phyloP scores from a whole-genome alignment of 1,140 invertebrate species.

The Nebria ingens region DNA sequence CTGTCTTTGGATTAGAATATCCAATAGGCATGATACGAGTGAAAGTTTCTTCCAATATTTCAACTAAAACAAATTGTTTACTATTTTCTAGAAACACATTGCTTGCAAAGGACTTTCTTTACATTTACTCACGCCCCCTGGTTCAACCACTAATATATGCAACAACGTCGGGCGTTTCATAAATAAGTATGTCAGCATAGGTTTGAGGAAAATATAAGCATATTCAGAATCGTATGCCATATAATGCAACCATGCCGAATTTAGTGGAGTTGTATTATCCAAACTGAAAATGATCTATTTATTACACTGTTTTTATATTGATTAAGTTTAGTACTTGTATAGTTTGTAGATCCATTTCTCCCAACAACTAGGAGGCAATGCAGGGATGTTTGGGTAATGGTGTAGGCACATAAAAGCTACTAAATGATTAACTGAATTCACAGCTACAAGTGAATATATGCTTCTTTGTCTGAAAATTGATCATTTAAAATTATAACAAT shows the following conservation, averaged over 20 bases:
- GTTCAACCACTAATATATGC: slow-evolving; percentile 40
- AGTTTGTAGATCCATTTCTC: slow-evolving; percentile 38
- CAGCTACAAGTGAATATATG: slow-evolving; percentile 34
- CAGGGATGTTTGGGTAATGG: slow-evolving; percentile 41
- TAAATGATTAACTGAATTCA: slow-evolving; percentile 33
- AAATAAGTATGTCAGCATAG: slow-evolving; percentile 41
- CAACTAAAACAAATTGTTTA: slow-evolving; percentile 15
- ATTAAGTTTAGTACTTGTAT: slow-evolving; percentile 37
- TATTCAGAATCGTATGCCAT: slow-evolving; percentile 40
- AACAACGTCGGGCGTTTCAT: slow-evolving; percentile 37
- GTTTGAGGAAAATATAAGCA: slow-evolving; percentile 36
- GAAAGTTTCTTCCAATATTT: slow-evolving; percentile 22
- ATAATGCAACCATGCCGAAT: slow-evolving; percentile 45
- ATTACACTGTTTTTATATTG: slow-evolving; percentile 22
- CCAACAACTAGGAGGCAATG: slow-evolving; percentile 40
- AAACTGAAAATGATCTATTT: slow-evolving; percentile 12
- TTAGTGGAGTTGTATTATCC: slow-evolving; percentile 34
- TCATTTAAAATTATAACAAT: background rate
- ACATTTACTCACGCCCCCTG: slow-evolving; percentile 29
- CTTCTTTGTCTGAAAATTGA: slow-evolving; percentile 33
- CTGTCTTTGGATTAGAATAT: background rate
- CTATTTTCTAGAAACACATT: slow-evolving; percentile 9
- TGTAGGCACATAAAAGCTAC: slow-evolving; percentile 38
- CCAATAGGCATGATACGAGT: slow-evolving; percentile 18
- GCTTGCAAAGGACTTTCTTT: slow-evolving; percentile 25